Evolutionary conservation across 2,888 invertebrate genomes (phyloP).

Genomic region (Rhingia campestris): DNA sequence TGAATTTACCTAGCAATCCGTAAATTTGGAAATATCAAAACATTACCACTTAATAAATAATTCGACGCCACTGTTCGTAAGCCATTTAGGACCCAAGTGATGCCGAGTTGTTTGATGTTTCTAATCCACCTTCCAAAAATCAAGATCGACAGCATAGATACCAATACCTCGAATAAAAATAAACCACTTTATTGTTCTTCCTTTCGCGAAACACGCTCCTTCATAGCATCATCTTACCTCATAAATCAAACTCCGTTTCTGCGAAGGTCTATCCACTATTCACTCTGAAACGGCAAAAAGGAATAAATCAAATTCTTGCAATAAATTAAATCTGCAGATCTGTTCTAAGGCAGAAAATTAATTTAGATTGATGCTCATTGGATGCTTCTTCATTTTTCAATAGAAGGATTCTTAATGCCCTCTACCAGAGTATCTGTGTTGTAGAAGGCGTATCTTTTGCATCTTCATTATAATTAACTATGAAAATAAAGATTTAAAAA

Average conservation of each 20-base stretch:
- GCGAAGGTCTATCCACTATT: conserved; percentile 37
- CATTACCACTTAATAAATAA: too few relatives aligned
- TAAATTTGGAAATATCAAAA: too few relatives aligned
- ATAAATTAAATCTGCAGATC: conserved; percentile 67
- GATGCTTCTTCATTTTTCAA: conserved; percentile 65
- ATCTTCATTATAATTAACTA: conserved; percentile 66
- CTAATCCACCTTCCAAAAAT: not conserved
- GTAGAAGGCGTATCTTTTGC: conserved; percentile 57
- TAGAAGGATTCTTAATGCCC: not conserved
- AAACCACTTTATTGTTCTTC: not conserved
- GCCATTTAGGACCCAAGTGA: not conserved
- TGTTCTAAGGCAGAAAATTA: conserved; percentile 49
- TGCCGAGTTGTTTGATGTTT: not conserved
- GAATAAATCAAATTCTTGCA: conserved; percentile 33
- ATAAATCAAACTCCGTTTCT: conserved; percentile 61
- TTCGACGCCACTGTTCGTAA: not conserved
- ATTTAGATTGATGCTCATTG: conserved; percentile 59
- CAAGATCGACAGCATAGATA: conserved; percentile 21
- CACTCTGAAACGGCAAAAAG: not conserved
- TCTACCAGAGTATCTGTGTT: conserved; percentile 33
- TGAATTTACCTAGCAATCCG: too few relatives aligned
- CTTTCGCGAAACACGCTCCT: conserved; percentile 21
- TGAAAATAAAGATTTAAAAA: conserved; percentile 32
- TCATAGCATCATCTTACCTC: conserved; percentile 25
- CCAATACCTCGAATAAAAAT: not conserved